Evolutionary conservation across 2,888 invertebrate species (phyloP).

Genomic region (Orthonevra nobilis): DNA sequence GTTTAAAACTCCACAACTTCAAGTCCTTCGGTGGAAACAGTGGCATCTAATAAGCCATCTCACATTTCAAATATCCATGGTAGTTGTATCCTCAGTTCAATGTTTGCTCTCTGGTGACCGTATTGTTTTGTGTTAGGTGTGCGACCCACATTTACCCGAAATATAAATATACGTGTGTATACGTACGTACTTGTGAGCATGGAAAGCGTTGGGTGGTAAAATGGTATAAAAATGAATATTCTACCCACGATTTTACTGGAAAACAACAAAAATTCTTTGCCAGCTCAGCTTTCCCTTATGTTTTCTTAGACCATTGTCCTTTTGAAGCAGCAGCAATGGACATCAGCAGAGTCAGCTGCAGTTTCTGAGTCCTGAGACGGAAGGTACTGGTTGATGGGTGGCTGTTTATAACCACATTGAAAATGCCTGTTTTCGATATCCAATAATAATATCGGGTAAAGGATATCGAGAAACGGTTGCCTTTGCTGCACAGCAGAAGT

Average conservation of each 20-base stretch:
- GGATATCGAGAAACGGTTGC: constrained; percentile 47
- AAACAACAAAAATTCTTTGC: constrained; percentile 76
- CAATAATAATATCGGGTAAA: constrained; percentile 44
- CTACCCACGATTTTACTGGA: constrained; percentile 53
- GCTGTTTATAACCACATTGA: constrained; percentile 56
- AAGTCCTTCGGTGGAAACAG: constrained; percentile 30
- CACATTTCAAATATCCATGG: constrained; percentile 43
- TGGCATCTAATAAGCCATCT: constrained; percentile 31
- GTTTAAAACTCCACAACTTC: constrained; percentile 5
- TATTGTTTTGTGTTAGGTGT: constrained; percentile 41
- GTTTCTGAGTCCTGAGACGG: constrained; percentile 18
- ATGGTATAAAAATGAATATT: constrained; percentile 55
- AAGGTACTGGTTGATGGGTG: constrained; percentile 16
- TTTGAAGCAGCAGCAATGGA: constrained; percentile 26
- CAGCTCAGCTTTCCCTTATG: constrained; percentile 70
- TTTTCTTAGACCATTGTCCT: constrained; percentile 57
- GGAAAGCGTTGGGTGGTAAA: not conserved
- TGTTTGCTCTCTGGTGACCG: constrained; percentile 53
- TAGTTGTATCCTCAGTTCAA: constrained; percentile 21
- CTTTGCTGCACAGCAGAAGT: constrained; percentile 21
- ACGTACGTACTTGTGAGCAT: not conserved
- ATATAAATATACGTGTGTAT: not conserved
- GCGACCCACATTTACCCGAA: constrained; percentile 19
- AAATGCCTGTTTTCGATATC: constrained; percentile 51
- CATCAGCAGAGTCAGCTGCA: constrained; percentile 42